phyloP scores from a whole-genome alignment of 2,888 invertebrate genomes.

The Cosmia pyralina region DNA sequence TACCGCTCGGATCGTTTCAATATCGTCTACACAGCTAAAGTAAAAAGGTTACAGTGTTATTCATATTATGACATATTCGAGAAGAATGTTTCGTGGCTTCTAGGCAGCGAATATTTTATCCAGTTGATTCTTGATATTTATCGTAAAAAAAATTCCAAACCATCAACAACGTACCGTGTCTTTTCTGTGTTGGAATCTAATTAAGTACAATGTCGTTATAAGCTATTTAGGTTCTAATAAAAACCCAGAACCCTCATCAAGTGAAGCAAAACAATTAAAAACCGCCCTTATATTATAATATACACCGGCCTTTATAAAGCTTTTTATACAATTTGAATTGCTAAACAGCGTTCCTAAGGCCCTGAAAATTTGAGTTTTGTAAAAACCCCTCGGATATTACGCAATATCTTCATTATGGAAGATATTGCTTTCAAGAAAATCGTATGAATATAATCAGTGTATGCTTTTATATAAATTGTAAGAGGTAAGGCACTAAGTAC shows the following conservation, averaged over 20 bases:
- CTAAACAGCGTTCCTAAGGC: constrained; percentile 69
- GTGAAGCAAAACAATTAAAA: constrained; percentile 68
- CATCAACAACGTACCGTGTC: background rate
- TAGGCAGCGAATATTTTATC: background rate
- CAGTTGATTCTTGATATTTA: background rate
- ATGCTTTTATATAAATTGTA: constrained; percentile 37
- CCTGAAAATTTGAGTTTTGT: constrained; percentile 66
- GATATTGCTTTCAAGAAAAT: constrained; percentile 68
- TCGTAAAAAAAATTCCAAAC: background rate
- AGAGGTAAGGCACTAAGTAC: constrained; percentile 18
- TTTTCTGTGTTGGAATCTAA: constrained; percentile 19
- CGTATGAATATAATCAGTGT: constrained; percentile 46
- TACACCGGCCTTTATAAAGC: constrained; percentile 64
- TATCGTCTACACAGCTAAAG: background rate
- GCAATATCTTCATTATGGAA: constrained; percentile 71
- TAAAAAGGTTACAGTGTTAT: background rate
- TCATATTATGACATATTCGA: background rate
- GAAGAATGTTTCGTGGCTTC: background rate
- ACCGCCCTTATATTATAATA: constrained; percentile 66
- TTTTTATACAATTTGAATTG: constrained; percentile 73
- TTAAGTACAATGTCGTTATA: constrained; percentile 21
- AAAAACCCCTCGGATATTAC: constrained; percentile 66
- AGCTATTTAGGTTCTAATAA: constrained; percentile 34
- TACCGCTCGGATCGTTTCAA: background rate
- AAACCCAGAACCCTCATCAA: constrained; percentile 41